A percentile compares a stretch with the other conserved stretches of the same genome.
phyloP scores from a whole-genome alignment of 2,888 invertebrate genomes.

The Cerceris rybyensis region DNA sequence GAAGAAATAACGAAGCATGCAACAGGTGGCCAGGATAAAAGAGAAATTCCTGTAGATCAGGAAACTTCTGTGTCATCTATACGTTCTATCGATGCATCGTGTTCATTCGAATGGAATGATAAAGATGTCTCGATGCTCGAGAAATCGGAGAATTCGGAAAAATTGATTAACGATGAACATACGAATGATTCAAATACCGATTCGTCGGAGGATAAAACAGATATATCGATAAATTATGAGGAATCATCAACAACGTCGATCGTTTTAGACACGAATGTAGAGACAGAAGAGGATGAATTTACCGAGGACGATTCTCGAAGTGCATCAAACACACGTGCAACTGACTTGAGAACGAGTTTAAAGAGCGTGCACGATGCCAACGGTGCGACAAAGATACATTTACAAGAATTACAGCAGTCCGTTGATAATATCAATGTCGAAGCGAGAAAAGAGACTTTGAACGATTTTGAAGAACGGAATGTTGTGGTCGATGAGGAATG shows the following conservation, averaged over 20 bases:
- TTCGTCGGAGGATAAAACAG: background rate
- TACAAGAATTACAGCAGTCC: constrained; percentile 32
- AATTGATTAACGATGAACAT: no score
- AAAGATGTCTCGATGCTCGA: background rate
- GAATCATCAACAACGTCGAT: no score
- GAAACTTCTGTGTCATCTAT: background rate
- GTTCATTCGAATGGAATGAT: background rate
- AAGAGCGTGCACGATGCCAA: background rate
- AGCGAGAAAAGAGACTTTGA: background rate
- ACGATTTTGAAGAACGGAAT: constrained; percentile 1
- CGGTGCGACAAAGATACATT: background rate
- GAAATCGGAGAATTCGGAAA: background rate
- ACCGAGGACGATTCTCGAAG: constrained; percentile 11
- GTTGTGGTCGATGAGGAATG: background rate
- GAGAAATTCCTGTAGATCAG: constrained; percentile 24
- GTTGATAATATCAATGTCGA: constrained; percentile 13
- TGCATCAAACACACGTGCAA: constrained; percentile 41
- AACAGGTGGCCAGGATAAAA: constrained; percentile 50
- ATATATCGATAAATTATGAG: background rate
- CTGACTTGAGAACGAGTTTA: constrained; percentile 18
- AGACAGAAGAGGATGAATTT: constrained; percentile 2
- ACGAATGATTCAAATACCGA: no score
- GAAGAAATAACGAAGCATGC: constrained; percentile 36
- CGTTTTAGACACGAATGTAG: background rate
- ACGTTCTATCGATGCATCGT: background rate